Percentiles rank a stretch among this genome's conserved stretches.
Conservation (phyloP, 2,888 invertebrate species). For the Macaria notata region DNA sequence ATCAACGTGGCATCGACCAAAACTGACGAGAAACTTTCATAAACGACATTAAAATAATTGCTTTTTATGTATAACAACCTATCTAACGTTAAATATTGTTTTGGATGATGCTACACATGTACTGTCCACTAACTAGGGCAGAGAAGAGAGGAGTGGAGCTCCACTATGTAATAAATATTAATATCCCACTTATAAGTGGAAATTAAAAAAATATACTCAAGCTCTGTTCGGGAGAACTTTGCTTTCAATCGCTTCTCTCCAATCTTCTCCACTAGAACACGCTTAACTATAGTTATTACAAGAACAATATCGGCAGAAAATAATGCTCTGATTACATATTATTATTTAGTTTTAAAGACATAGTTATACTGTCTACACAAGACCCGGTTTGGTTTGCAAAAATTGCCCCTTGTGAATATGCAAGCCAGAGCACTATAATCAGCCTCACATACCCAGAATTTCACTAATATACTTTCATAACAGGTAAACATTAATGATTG, state of each 20-base stretch:
- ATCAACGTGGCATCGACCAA: slow-evolving; percentile 7
- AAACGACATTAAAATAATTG: slow-evolving; percentile 3
- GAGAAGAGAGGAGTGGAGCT: slow-evolving; percentile 21
- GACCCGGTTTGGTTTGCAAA: too few relatives aligned
- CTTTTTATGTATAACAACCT: slow-evolving; percentile 6
- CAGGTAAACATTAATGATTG: background rate
- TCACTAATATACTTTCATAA: slow-evolving; percentile 4
- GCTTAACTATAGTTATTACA: slow-evolving; percentile 1
- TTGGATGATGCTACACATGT: slow-evolving; percentile 14
- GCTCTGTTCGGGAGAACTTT: slow-evolving; percentile 14
- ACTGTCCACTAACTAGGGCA: slow-evolving; percentile 10
- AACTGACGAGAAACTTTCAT: background rate
- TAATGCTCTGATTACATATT: background rate
- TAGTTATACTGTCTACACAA: too few relatives aligned
- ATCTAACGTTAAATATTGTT: slow-evolving; percentile 1
- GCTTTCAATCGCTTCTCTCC: slow-evolving; percentile 16
- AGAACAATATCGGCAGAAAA: background rate
- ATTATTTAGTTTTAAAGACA: too few relatives aligned
- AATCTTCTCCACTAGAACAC: slow-evolving; percentile 15
- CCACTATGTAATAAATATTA: slow-evolving; percentile 23
- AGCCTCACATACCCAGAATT: slow-evolving; percentile 2
- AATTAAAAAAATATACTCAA: slow-evolving; percentile 25
- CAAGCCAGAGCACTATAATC: background rate
- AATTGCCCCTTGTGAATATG: too few relatives aligned
- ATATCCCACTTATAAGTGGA: slow-evolving; percentile 24